Evolutionary conservation across 2,888 invertebrate species (phyloP).

Genomic region (Acholoe squamosa): DNA sequence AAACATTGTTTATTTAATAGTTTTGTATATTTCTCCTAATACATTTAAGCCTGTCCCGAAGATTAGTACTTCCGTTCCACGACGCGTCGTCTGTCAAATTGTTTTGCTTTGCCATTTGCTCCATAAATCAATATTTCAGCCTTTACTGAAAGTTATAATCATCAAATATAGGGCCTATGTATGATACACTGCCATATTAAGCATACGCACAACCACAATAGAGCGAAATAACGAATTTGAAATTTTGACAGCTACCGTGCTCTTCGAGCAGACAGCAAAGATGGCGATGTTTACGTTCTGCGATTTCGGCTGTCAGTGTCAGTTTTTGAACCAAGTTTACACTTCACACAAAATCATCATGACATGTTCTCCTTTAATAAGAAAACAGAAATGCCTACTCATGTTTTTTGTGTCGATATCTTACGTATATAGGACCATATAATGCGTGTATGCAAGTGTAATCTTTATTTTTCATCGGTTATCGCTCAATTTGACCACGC

Average conservation of each 20-base stretch:
- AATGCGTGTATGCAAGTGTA: no score
- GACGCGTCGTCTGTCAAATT: slow-evolving; percentile 20
- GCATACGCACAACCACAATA: no score
- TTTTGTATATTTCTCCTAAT: neutral
- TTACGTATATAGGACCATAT: no score
- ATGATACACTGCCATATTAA: neutral
- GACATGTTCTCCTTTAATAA: no score
- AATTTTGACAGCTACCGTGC: slow-evolving; percentile 34
- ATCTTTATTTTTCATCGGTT: no score
- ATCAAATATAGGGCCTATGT: neutral
- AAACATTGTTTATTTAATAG: neutral
- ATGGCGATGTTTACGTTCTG: slow-evolving; percentile 22
- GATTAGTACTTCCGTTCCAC: neutral
- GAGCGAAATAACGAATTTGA: neutral
- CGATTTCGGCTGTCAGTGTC: neutral
- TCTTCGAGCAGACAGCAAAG: slow-evolving; percentile 24
- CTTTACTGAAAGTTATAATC: neutral
- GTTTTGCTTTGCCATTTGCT: slow-evolving; percentile 15
- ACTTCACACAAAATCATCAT: no score
- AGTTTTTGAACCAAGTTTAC: no score
- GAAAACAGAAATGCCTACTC: no score
- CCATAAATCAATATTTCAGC: neutral
- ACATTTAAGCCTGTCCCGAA: neutral
- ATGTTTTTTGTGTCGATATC: no score
- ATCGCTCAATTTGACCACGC: no score